phyloP scores from a whole-genome alignment of 2,113 vertebrate genomes.

The Gadus macrocephalus region DNA sequence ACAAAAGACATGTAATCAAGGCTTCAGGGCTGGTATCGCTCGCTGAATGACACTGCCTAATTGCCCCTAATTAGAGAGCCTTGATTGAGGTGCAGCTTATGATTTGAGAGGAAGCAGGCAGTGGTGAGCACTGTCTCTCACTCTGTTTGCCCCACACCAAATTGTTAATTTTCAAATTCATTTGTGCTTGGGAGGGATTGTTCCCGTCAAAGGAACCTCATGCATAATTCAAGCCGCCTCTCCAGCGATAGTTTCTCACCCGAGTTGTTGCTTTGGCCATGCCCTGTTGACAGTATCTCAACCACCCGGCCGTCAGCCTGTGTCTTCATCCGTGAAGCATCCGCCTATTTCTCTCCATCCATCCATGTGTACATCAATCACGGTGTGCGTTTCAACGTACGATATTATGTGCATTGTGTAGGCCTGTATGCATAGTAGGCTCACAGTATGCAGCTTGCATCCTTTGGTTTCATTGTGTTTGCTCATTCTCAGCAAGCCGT shows the following conservation, averaged over 20 bases:
- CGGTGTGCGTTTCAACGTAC: too few species aligned
- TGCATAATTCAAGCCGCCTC: constrained; percentile 41
- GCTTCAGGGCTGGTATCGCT: constrained; percentile 41
- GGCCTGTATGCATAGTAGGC: too few species aligned
- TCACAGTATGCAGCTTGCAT: too few species aligned
- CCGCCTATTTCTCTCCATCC: background rate
- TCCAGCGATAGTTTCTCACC: constrained; percentile 2
- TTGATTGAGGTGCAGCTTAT: constrained; percentile 68
- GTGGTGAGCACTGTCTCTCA: constrained; percentile 39
- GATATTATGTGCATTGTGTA: too few species aligned
- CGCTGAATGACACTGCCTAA: constrained; percentile 67
- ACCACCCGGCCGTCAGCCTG: background rate
- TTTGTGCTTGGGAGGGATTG: constrained; percentile 36
- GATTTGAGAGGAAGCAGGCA: constrained; percentile 59
- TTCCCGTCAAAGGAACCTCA: constrained; percentile 40
- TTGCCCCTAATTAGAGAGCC: constrained; percentile 69
- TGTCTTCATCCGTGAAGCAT: background rate
- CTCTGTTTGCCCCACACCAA: constrained; percentile 32
- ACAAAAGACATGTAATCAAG: constrained; percentile 36
- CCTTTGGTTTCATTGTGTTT: too few species aligned
- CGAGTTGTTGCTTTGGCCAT: background rate
- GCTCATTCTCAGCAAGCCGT: too few species aligned
- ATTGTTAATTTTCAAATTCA: constrained; percentile 58
- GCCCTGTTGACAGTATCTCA: background rate
- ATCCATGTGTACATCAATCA: background rate